Percentiles rank a stretch among this genome's conserved stretches.
Evolutionary conservation across 2,888 invertebrate genomes (phyloP).

Genomic region (Orthonychiurus folsomi): DNA sequence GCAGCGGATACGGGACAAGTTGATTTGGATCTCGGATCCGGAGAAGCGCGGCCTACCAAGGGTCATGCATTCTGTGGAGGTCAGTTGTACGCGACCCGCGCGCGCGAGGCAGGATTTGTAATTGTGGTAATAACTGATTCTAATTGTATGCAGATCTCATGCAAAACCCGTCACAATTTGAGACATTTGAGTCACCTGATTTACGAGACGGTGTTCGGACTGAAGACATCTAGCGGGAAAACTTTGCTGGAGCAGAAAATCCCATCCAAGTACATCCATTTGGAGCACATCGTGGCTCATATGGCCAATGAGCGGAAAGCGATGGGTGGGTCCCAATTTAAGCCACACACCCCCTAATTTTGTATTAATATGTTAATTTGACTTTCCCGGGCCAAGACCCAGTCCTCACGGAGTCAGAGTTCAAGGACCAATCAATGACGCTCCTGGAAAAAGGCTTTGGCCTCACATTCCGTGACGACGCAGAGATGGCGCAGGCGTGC

Average conservation of each 20-base stretch:
- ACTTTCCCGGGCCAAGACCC: conserved; percentile 58
- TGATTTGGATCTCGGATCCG: conserved; percentile 87
- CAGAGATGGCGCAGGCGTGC: conserved; percentile 53
- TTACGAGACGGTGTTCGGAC: conserved; percentile 85
- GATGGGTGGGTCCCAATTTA: conserved; percentile 9
- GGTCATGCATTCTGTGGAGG: conserved; percentile 85
- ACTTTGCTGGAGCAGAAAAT: conserved; percentile 84
- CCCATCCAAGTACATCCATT: conserved; percentile 86
- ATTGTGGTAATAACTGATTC: no score
- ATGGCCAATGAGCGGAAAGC: conserved; percentile 59
- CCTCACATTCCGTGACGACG: conserved; percentile 38
- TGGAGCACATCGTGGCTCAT: conserved; percentile 83
- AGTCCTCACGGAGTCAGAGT: conserved; percentile 72
- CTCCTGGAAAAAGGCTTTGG: conserved; percentile 39
- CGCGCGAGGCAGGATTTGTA: no score
- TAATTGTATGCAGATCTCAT: conserved; percentile 43
- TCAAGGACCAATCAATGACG: conserved; percentile 47
- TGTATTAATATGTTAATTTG: conserved; percentile 7
- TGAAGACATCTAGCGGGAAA: conserved; percentile 85
- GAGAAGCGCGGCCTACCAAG: conserved; percentile 91
- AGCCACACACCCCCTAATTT: background rate
- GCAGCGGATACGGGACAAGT: conserved; percentile 70
- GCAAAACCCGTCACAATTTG: conserved; percentile 80
- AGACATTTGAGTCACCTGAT: conserved; percentile 80
- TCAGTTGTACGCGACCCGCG: conserved; percentile 51